Evolutionary conservation across 2,113 vertebrate species (phyloP), one percentile per base, ranked within the genome.

Genomic region (Bujurquina vittata): DNA sequence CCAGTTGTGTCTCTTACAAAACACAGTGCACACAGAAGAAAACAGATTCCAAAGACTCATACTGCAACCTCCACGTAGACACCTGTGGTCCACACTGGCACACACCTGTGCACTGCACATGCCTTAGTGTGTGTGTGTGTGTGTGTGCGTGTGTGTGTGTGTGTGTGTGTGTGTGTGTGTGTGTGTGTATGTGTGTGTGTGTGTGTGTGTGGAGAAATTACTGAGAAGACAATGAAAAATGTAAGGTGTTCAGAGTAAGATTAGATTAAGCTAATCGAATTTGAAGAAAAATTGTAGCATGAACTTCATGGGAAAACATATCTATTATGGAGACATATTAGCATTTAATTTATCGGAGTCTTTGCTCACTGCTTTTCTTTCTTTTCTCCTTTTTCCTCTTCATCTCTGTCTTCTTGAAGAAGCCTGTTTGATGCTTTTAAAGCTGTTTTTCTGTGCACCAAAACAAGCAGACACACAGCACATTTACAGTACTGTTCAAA

Each of bases 191-290:
- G 35, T 57, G 60, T 87, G 35, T 79, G 40, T 65, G 83, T 37
- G 35, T 37, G 35, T 57, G 60, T 87, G 88, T 83, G 60, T 46
- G 76, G 79, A 83, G 77, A 93, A 93, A 89, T 92, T 88, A 91
- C 55, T 76, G 80, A 15, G 63, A 49, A 93, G 92, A 95, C 94
- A 92, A 89, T 95, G 89, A 94, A 94, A 94, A 93, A 94, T 93
- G 91, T 91, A 88, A 87, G 86, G 87, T 92, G 89, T 94, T 94
- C 91, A 90, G 88, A 92, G 86, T 79, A 88, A 89, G 91, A 93
- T 93, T 89, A 89, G 79, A 94, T 94, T 93, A 93, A 89, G 84
- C 85, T 92, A 94, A 94, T 94, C 35, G 52, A 91, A 92, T 93
- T 49, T 91, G 86, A 91, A 55, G 84, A 87, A 84, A 84, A 85